Percentiles rank a stretch among this genome's conserved stretches.
These are phyloP conservation scores for Dicycla oo DNA, from an alignment of 2,888 invertebrate species.

Conservation along the genomic window DNA sequence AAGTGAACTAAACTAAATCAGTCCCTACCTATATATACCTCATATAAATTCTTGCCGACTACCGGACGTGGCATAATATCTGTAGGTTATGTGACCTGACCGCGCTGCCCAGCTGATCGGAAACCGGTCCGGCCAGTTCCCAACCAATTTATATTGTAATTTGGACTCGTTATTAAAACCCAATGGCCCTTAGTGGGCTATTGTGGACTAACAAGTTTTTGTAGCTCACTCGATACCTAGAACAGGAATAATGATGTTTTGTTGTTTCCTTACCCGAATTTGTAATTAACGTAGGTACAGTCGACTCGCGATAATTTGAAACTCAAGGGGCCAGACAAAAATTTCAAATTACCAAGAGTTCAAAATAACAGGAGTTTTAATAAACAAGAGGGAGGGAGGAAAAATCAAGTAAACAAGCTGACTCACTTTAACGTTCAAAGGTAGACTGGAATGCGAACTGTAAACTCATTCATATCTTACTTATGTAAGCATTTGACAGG, in stretches of 20 bases:
- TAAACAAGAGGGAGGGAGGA: too few relatives aligned
- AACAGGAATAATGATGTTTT: neutral
- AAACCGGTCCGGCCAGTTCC: conserved; percentile 64
- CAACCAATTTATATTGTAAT: conserved; percentile 67
- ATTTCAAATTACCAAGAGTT: too few relatives aligned
- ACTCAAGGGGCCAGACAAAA: too few relatives aligned
- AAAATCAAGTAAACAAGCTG: too few relatives aligned
- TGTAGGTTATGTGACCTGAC: conserved; percentile 43
- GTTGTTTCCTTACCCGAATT: neutral
- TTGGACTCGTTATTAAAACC: conserved; percentile 62
- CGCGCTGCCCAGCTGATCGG: conserved; percentile 62
- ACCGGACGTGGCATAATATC: conserved; percentile 30
- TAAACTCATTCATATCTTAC: too few relatives aligned
- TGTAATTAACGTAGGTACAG: too few relatives aligned
- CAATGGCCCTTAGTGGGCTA: conserved; percentile 38
- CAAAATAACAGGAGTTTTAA: too few relatives aligned
- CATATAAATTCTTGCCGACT: neutral
- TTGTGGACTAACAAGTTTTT: conserved; percentile 33
- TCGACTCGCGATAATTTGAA: too few relatives aligned
- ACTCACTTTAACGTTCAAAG: too few relatives aligned
- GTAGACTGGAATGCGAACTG: too few relatives aligned
- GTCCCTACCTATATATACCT: neutral
- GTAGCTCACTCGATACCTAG: neutral
- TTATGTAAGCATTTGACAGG: too few relatives aligned
- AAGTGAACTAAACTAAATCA: conserved; percentile 2